Evolutionary conservation across 2,797 vertebrate genomes (phyloP).

Genomic region (Scarus forsteni): DNA sequence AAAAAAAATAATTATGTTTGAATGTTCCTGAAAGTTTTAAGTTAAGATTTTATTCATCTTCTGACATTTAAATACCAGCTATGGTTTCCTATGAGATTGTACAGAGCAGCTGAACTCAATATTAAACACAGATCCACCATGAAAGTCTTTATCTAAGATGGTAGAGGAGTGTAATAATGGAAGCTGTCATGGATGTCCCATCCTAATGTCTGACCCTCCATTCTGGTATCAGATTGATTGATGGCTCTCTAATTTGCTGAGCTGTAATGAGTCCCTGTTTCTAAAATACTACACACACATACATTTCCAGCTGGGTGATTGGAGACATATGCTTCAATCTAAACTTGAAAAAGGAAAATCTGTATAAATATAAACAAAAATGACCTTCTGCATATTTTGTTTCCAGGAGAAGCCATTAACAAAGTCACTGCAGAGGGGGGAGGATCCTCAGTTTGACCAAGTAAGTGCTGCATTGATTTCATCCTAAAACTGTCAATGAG

Average conservation of each 20-base stretch:
- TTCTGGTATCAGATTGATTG: slow-evolving; percentile 55
- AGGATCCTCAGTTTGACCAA: slow-evolving; percentile 98
- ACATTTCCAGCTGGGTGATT: not conserved
- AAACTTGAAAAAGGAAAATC: slow-evolving; percentile 13
- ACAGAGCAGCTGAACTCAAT: slow-evolving; percentile 18
- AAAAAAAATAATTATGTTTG: too few relatives aligned
- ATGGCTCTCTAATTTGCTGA: slow-evolving; percentile 62
- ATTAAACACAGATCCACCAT: slow-evolving; percentile 31
- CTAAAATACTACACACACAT: slow-evolving; percentile 46
- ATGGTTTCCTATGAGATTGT: not conserved
- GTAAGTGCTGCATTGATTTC: slow-evolving; percentile 79
- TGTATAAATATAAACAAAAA: not conserved
- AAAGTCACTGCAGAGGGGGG: slow-evolving; percentile 96
- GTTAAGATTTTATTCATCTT: too few relatives aligned
- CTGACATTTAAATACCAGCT: too few relatives aligned
- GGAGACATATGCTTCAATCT: slow-evolving; percentile 26
- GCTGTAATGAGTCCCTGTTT: slow-evolving; percentile 48
- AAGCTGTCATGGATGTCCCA: slow-evolving; percentile 56
- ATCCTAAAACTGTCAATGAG: not conserved
- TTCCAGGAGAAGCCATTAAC: slow-evolving; percentile 95
- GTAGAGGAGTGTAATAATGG: slow-evolving; percentile 69
- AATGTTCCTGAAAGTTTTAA: too few relatives aligned
- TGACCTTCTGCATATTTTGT: slow-evolving; percentile 40
- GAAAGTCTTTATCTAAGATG: slow-evolving; percentile 48
- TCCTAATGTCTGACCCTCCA: slow-evolving; percentile 59